phyloP scores from a whole-genome alignment of 2,888 invertebrate genomes.

The Cancer borealis region DNA sequence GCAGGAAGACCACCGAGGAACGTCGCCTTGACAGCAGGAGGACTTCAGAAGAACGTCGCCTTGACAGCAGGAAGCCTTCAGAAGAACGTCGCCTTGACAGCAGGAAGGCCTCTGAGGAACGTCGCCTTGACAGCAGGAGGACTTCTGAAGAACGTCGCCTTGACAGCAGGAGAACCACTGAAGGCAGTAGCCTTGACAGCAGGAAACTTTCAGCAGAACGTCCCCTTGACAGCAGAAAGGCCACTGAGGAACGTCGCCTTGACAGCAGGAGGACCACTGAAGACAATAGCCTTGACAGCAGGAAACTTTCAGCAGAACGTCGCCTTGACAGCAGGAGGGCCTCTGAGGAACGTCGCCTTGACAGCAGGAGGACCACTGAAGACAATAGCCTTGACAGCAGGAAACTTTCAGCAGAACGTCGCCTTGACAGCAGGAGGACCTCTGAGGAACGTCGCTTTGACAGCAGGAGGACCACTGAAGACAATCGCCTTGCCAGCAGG shows the following conservation, averaged over 20 bases:
- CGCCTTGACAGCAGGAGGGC: not conserved
- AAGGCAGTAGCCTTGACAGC: not conserved
- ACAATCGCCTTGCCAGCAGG: not conserved
- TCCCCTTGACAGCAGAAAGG: not conserved
- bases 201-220: not conserved
- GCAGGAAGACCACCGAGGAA: not conserved
- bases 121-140: too few species aligned
- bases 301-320: not conserved
- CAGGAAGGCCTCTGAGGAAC: not conserved
- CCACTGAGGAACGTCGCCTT: not conserved
- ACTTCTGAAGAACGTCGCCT: too few species aligned
- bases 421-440: not conserved
- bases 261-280: not conserved
- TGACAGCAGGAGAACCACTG: not conserved
- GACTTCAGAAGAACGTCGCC: not conserved
- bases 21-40: not conserved
- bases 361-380: too few species aligned
- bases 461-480: not conserved
- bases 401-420: not conserved
- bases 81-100: not conserved
- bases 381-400: not conserved
- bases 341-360: too few species aligned
- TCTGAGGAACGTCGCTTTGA: slow-evolving; percentile 5
- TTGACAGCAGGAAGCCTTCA: not conserved
- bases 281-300: not conserved